Evolutionary conservation across 1,140 invertebrate species (phyloP), one percentile per base, ranked within the genome.

Genomic region (Brachionus plicatilis): DNA sequence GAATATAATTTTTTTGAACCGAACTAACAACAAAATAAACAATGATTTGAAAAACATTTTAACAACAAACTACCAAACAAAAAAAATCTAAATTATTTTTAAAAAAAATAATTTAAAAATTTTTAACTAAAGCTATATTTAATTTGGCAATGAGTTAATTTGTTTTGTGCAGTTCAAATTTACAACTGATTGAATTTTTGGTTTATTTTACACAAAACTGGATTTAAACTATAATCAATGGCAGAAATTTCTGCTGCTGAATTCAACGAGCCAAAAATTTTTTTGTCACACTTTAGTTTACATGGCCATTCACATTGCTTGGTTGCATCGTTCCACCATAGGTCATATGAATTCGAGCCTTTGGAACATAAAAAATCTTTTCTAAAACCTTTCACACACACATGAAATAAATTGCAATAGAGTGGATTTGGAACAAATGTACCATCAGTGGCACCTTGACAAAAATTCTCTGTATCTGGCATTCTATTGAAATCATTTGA

Each of bases 281-380:
- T 37, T 17, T 70, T 70, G 9, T 27, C 27, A 37, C 83, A 84
- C 14, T 84, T 17, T 12, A 84, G 20, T 53, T 50, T 75, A 56
- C 83, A 84, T 41, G 83, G 83, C 66, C 50, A 84, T 47, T 84
- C 83, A 56, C 83, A 84, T 84, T 65, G 83, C 47, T 84, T 47
- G 7, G 65, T 75, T 29, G 11, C 8, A 65, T 84, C 65, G 12
- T 84, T 84, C 43, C 50, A 84, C 83, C 83, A 84, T 12, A 84
- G 45, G 20, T 84, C 83, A 41, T 84, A 84, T 24, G 41, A 20
- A 41, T 47, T 72, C 45, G 43, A 60, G 0, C 20, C 83, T n/a
- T 33, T 37, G 12, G 82, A 2, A 50, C 82, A 83, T 17, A 29
- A 33, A 33, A 83, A 70, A 56, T 83, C 83, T 41, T 70, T 47